These are phyloP conservation scores for Hesperia comma DNA, from an alignment of 2,888 invertebrate genomes.

Conservation along the genomic window DNA sequence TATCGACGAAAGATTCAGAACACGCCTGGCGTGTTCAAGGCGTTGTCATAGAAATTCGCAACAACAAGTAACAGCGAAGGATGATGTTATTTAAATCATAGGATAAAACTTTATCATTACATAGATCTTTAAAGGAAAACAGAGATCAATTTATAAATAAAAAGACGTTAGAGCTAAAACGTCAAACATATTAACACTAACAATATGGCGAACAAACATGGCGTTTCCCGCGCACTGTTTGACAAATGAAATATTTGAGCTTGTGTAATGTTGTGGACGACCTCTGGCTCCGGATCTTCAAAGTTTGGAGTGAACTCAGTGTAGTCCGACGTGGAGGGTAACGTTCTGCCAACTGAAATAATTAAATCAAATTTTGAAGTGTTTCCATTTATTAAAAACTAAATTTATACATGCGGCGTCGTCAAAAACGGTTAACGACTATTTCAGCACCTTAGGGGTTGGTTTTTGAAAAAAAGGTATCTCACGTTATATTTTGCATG, in stretches of 20 bases:
- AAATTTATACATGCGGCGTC: no score
- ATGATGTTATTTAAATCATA: no score
- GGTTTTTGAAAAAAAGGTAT: no score
- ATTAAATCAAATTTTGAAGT: conserved; percentile 24
- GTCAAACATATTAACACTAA: conserved; percentile 37
- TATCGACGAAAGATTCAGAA: no score
- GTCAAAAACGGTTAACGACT: no score
- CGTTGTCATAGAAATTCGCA: no score
- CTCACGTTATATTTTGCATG: no score
- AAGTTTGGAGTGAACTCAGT: conserved; percentile 69
- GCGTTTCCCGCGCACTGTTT: conserved; percentile 50
- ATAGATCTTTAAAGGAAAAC: neutral
- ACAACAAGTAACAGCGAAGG: no score
- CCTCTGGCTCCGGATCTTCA: conserved; percentile 62
- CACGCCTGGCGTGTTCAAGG: no score
- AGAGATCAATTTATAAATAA: conserved; percentile 6
- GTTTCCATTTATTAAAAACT: no score
- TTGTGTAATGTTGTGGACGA: conserved; percentile 64
- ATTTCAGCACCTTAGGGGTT: no score
- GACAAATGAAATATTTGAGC: conserved; percentile 58
- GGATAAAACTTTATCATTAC: no score
- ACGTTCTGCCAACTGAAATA: conserved; percentile 59
- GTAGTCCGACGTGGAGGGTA: conserved; percentile 64
- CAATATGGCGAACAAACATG: conserved; percentile 52
- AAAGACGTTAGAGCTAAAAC: neutral